Evolutionary conservation across 2,888 invertebrate genomes (phyloP).

Genomic region (Drosophila neonasuta): DNA sequence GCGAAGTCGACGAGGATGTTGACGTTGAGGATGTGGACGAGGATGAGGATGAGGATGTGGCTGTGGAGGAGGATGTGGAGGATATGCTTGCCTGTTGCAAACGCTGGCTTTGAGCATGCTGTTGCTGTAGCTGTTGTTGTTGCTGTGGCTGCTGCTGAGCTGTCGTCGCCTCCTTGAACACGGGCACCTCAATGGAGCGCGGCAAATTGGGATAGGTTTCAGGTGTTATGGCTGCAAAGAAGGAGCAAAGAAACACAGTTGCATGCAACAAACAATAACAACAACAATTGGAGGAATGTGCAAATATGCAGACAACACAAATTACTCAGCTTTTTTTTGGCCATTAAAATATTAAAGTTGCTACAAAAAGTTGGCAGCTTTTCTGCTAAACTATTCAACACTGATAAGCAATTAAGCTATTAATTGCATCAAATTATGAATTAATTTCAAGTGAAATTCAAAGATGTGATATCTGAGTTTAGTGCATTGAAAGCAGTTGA

Average conservation of each 20-base stretch:
- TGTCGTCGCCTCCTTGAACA: slow-evolving; percentile 24
- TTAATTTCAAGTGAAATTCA: no score
- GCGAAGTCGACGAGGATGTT: slow-evolving; percentile 13
- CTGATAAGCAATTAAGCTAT: no score
- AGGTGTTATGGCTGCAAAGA: slow-evolving; percentile 73
- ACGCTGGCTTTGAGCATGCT: neutral
- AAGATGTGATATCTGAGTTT: no score
- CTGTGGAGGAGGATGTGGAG: no score
- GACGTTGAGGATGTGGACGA: no score
- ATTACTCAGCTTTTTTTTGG: neutral
- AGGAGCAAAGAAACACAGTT: neutral
- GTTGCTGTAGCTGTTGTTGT: slow-evolving; percentile 13
- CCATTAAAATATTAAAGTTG: slow-evolving; percentile 1
- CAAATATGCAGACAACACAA: neutral
- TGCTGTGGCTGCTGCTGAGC: slow-evolving; percentile 16
- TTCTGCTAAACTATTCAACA: no score
- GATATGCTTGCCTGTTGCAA: neutral
- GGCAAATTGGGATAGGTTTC: slow-evolving; percentile 77
- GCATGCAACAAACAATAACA: neutral
- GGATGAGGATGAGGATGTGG: no score
- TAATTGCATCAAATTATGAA: no score
- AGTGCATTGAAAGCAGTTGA: neutral
- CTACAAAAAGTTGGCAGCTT: neutral
- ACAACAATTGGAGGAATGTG: neutral
- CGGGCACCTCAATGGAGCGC: slow-evolving; percentile 75